Conservation (phyloP, 2,797 vertebrate species). For the Natrix natrix region DNA sequence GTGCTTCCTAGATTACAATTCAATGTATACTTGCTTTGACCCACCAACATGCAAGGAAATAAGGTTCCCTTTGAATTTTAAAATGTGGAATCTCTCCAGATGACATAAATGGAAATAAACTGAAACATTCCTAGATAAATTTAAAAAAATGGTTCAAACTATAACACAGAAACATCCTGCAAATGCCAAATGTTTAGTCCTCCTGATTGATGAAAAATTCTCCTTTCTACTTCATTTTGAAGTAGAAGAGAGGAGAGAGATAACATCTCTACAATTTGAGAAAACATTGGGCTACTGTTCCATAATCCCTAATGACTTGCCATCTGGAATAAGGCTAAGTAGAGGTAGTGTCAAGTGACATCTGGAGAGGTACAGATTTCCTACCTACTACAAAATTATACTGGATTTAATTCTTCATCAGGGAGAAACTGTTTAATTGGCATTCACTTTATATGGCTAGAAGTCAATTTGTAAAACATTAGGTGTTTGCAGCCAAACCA, state of each 20-base stretch:
- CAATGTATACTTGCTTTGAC: neutral
- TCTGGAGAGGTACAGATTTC: neutral
- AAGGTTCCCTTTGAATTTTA: neutral
- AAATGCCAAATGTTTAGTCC: neutral
- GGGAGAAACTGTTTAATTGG: neutral
- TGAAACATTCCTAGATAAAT: neutral
- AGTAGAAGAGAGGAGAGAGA: neutral
- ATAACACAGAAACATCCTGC: neutral
- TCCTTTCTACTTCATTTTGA: neutral
- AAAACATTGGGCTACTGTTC: neutral
- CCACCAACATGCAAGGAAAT: neutral
- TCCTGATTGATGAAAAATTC: neutral
- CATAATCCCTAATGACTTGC: neutral
- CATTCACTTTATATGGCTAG: neutral
- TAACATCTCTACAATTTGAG: neutral
- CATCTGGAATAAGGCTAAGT: neutral
- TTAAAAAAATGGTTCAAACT: neutral
- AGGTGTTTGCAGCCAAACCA: neutral
- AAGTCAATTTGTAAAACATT: neutral
- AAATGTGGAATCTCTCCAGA: conserved; percentile 7
- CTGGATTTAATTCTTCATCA: neutral
- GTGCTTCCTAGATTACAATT: conserved; percentile 13
- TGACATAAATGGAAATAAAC: conserved; percentile 12
- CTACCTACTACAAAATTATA: neutral
- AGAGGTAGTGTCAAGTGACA: neutral